Evolutionary conservation across 2,797 vertebrate species (phyloP).

Genomic region (Pseudomugil gertrudae): DNA sequence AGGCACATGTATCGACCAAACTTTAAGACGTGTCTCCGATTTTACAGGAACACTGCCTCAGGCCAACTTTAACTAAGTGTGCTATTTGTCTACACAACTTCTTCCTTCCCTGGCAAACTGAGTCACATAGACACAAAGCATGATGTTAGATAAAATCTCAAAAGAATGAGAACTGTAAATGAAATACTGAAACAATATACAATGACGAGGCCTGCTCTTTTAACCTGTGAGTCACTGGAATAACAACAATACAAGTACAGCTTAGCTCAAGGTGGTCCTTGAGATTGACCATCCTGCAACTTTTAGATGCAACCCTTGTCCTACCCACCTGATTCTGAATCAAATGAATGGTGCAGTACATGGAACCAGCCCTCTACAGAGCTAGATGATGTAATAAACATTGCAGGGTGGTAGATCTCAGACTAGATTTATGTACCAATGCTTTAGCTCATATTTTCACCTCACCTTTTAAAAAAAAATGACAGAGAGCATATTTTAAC

Average conservation of each 20-base stretch:
- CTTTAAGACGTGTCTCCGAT: conserved; percentile 66
- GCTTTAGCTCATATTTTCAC: conserved; percentile 2
- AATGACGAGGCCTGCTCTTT: conserved; percentile 62
- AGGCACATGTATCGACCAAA: conserved; percentile 69
- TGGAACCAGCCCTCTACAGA: no score
- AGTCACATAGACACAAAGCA: conserved; percentile 78
- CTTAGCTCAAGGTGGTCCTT: no score
- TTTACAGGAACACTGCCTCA: conserved; percentile 68
- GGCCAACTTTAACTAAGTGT: conserved; percentile 62
- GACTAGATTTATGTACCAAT: no score
- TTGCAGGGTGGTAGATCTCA: no score
- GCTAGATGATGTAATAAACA: no score
- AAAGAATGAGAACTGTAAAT: conserved; percentile 65
- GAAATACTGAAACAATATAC: conserved; percentile 76
- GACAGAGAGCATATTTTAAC: neutral
- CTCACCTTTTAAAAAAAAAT: neutral
- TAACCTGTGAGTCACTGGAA: conserved; percentile 66
- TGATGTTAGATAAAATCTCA: conserved; percentile 73
- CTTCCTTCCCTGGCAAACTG: conserved; percentile 75
- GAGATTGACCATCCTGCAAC: no score
- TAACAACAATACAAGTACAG: no score
- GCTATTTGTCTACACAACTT: conserved; percentile 68
- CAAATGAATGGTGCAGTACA: no score
- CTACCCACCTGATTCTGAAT: no score
- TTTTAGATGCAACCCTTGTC: no score